Conservation (phyloP, 2,888 invertebrate species). For the Drosophila quinaria region DNA sequence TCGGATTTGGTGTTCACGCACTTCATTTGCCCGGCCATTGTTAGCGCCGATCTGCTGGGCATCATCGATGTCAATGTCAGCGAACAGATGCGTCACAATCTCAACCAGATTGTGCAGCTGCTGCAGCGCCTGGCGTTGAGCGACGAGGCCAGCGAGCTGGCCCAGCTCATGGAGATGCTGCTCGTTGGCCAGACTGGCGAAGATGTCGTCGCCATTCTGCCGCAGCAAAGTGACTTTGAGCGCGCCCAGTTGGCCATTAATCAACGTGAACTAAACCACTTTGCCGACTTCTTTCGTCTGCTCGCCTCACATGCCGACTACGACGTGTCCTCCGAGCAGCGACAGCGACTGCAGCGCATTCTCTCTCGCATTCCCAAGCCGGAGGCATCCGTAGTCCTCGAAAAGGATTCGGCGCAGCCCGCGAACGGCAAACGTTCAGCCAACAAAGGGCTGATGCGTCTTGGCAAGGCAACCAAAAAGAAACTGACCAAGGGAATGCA, state of each 20-base stretch:
- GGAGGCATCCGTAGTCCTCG: not conserved
- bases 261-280: conserved; percentile 88
- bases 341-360: conserved; percentile 86
- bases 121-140: conserved; percentile 95
- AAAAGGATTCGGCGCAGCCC: conserved; percentile 23
- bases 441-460: conserved; percentile 81
- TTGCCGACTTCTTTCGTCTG: conserved; percentile 87
- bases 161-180: conserved; percentile 91
- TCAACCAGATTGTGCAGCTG: conserved; percentile 96
- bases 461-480: conserved; percentile 85
- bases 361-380: conserved; percentile 85
- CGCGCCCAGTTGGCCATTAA: conserved; percentile 90
- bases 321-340: conserved; percentile 84
- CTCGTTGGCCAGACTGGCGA: conserved; percentile 85
- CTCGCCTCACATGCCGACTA: conserved; percentile 84
- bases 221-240: conserved; percentile 87
- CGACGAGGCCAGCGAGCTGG: conserved; percentile 91
- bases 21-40: conserved; percentile 98
- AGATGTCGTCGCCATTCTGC: conserved; percentile 85
- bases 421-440: conserved; percentile 69
- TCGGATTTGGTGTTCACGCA: conserved; percentile 97
- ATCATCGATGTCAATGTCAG: conserved; percentile 97
- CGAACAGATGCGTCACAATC: conserved; percentile 95
- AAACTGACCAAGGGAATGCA: conserved; percentile 85
- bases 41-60: conserved; percentile 98